phyloP scores from a whole-genome alignment of 1,140 invertebrate genomes.

The Drosophila nigromelanica region DNA sequence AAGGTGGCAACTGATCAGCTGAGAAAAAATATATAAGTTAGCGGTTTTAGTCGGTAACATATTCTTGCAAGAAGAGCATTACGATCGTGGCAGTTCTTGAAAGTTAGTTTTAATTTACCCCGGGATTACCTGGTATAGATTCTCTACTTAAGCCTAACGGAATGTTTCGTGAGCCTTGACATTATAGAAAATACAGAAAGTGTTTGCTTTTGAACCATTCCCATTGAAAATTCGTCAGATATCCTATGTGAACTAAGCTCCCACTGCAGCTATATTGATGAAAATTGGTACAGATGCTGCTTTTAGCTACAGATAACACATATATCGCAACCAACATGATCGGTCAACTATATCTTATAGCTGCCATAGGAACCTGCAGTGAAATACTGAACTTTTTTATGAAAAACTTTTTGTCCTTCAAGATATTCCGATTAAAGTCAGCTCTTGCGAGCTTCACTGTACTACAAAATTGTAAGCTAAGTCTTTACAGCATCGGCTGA shows the following conservation, averaged over 20 bases:
- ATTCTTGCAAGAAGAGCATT: neutral
- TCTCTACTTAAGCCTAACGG: no score
- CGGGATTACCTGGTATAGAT: neutral
- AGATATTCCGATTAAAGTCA: no score
- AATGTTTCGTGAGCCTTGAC: no score
- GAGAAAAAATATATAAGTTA: neutral
- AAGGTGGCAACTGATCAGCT: neutral
- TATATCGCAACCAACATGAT: neutral
- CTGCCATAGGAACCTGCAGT: no score
- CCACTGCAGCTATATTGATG: neutral
- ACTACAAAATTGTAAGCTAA: no score
- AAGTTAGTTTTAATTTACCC: neutral
- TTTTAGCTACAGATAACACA: neutral
- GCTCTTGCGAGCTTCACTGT: no score
- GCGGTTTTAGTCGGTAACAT: neutral
- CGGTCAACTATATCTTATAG: neutral
- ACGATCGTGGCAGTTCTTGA: neutral
- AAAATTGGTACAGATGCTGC: neutral
- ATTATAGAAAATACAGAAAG: no score
- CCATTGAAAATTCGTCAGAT: neutral
- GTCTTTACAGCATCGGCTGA: no score
- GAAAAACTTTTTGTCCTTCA: no score
- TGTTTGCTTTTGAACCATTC: neutral
- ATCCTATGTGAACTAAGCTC: neutral
- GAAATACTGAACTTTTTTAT: no score